Conservation (phyloP, 2,113 vertebrate genomes). For the Otocyon megalotis region DNA sequence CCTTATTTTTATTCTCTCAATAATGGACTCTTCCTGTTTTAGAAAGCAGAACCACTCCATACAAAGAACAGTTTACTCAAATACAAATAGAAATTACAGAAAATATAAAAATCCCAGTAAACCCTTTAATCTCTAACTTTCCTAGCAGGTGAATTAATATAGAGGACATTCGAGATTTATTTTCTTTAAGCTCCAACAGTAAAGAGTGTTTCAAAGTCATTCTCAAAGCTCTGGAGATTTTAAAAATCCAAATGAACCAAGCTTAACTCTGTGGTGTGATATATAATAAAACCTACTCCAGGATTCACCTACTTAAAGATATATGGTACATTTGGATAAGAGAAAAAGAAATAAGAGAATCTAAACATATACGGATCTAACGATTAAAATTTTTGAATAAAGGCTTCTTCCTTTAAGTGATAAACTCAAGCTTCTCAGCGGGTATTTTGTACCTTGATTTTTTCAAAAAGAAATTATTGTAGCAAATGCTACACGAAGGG, state of each 20-base stretch:
- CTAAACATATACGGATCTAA: background rate
- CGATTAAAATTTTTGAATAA: background rate
- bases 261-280: conserved; percentile 48
- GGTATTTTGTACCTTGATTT: conserved; percentile 39
- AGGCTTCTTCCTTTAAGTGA: conserved; percentile 16
- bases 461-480: background rate
- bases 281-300: conserved; percentile 63
- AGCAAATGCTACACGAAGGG: background rate
- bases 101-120: conserved; percentile 66
- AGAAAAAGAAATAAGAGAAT: conserved; percentile 63
- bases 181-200: conserved; percentile 58
- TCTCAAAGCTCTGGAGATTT: conserved; percentile 66
- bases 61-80: conserved; percentile 62
- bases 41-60: conserved; percentile 2
- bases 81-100: conserved; percentile 69
- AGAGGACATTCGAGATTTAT: conserved; percentile 45
- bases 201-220: conserved; percentile 69
- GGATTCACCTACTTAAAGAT: conserved; percentile 43
- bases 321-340: background rate
- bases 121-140: conserved; percentile 63
- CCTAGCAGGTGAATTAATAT: conserved; percentile 71
- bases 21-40: conserved; percentile 38
- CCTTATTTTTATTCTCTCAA: background rate
- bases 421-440: conserved; percentile 5
- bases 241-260: conserved; percentile 66